These are phyloP conservation scores for Microtus californicus DNA, from an alignment of 2,797 vertebrate species.

Conservation along the genomic window DNA sequence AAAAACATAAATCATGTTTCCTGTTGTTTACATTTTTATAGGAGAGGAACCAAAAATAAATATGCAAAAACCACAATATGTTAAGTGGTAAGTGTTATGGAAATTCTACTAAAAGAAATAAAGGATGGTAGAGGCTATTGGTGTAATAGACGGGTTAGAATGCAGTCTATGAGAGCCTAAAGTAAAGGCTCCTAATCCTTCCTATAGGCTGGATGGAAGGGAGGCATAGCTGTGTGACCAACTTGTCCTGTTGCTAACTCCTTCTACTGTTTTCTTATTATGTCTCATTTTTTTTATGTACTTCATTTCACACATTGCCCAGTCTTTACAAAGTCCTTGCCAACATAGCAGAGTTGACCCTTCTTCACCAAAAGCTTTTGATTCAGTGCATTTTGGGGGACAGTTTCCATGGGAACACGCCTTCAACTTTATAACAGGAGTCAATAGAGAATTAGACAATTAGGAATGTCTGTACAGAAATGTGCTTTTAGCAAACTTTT, in stretches of 20 bases:
- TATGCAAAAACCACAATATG: slow-evolving; percentile 36
- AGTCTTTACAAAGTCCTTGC: slow-evolving; percentile 62
- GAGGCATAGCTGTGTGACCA: background rate
- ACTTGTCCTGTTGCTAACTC: slow-evolving; percentile 37
- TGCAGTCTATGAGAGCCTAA: slow-evolving; percentile 28
- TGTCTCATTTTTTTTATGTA: slow-evolving; percentile 40
- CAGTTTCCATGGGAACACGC: slow-evolving; percentile 69
- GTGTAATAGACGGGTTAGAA: background rate
- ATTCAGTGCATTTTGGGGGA: slow-evolving; percentile 51
- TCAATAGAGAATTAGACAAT: slow-evolving; percentile 68
- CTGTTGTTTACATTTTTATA: slow-evolving; percentile 7
- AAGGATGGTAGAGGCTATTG: background rate
- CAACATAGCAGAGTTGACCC: slow-evolving; percentile 54
- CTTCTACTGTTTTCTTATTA: slow-evolving; percentile 56
- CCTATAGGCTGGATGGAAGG: background rate
- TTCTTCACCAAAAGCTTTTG: slow-evolving; percentile 70
- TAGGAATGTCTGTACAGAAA: slow-evolving; percentile 66
- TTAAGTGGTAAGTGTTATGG: background rate
- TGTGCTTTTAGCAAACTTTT: slow-evolving; percentile 63
- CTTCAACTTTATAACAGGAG: slow-evolving; percentile 71
- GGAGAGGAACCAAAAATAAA: background rate
- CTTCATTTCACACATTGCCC: slow-evolving; percentile 47
- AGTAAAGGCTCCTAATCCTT: background rate
- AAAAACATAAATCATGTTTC: slow-evolving; percentile 9
- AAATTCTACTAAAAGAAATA: slow-evolving; percentile 18